phyloP scores from a whole-genome alignment of 1,140 invertebrate species.

The Leptopilina boulardi region DNA sequence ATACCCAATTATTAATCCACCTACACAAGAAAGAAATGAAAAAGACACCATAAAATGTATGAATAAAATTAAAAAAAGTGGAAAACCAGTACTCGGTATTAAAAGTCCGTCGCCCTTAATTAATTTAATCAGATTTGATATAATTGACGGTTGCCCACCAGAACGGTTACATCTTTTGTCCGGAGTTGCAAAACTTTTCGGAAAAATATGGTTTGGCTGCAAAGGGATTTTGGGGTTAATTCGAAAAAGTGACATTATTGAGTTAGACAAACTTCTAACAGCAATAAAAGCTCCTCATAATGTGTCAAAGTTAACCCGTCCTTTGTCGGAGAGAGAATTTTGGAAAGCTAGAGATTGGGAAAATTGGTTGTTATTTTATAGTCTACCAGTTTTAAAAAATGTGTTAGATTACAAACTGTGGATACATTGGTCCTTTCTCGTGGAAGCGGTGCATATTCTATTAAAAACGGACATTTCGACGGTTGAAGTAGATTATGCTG shows the following conservation, averaged over 20 bases:
- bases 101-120: too few species aligned
- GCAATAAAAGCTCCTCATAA: too few species aligned
- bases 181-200: slow-evolving; percentile 31
- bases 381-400: not conserved
- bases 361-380: slow-evolving; percentile 35
- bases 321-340: slow-evolving; percentile 21
- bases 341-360: slow-evolving; percentile 38
- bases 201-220: slow-evolving; percentile 17
- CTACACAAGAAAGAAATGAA: too few species aligned
- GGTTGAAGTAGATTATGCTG: too few species aligned
- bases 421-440: too few species aligned
- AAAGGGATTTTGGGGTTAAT: not conserved
- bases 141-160: slow-evolving; percentile 21
- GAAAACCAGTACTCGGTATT: too few species aligned
- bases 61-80: too few species aligned
- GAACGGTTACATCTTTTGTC: slow-evolving; percentile 21
- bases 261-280: not conserved
- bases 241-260: not conserved
- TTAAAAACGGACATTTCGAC: too few species aligned
- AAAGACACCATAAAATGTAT: too few species aligned
- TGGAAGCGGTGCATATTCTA: too few species aligned
- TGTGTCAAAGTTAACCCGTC: too few species aligned
- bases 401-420: not conserved
- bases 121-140: not conserved
- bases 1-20: too few species aligned